Base-by-base conservation (phyloP, 2,888 invertebrate genomes). In the Aelia acuminata region DNA sequence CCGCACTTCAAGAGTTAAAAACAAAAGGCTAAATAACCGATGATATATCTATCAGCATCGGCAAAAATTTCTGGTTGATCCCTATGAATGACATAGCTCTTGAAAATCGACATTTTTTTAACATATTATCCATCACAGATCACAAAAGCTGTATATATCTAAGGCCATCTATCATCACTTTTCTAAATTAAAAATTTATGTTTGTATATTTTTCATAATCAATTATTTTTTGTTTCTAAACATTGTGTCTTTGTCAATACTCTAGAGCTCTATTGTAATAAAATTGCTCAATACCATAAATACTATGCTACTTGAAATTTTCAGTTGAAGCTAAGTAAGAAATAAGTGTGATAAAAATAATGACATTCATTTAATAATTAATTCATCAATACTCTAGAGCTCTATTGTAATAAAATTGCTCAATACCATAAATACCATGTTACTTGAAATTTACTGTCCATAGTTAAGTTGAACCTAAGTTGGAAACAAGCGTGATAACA, bases 401-500 rank as follows among this genome's bases (percentile, higher is more conserved):
- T 63, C 63, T 31, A 5, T 31, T 63, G 63, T 31, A 63, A 63
- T 63, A 63, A 63, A 63, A 80, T 80, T 80, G 80, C 80, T 80
- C 80, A 80, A 63, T 31, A 63, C 31, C 31, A 5, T 63, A 31
- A 63, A 63, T 63, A n/a, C 18, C 31, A 18, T 15, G 31, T 5
- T 63, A 80, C n/a, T n/a, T 80, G 22, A 39, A 43, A 80, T 80
- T 39, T n/a, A 80, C 75, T 39, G 43, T 80, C 39, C n/a, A 80
- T 80, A 80, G 80, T 80, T 80, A 43, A 80, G 39, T 43, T 43
- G 80, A 80, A 80, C 10, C 22, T 80, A n/a, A 22, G n/a, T 80
- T 43, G 43, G 80, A 43, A 43, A 43, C n/a, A 80, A 80, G 80
- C n/a, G 80, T 80, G 80, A 80, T 80, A 80, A 43, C 43, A 80